These are phyloP conservation scores for Garra rufa DNA, from an alignment of 2,113 vertebrate genomes.

Conservation along the genomic window DNA sequence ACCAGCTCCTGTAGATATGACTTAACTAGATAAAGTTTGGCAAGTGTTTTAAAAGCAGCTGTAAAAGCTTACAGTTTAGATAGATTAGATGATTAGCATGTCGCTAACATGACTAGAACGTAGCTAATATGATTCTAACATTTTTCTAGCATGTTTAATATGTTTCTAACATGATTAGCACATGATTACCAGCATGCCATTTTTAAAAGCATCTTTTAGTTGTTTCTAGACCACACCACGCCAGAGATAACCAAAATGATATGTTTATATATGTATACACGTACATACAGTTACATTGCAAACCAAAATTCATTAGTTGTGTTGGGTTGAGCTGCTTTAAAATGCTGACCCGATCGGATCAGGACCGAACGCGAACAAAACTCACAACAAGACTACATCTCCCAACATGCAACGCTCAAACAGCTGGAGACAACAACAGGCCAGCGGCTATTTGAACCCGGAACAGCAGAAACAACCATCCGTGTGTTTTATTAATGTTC, in stretches of 20 bases:
- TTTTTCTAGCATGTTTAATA: no score
- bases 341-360: slow-evolving; percentile 40
- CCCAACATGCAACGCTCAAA: slow-evolving; percentile 30
- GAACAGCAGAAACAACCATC: slow-evolving; percentile 32
- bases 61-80: no score
- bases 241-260: slow-evolving; percentile 61
- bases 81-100: no score
- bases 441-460: slow-evolving; percentile 15
- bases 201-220: background rate
- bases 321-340: slow-evolving; percentile 36
- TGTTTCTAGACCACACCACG: slow-evolving; percentile 21
- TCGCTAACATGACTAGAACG: no score
- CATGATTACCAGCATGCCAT: no score
- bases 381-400: slow-evolving; percentile 46
- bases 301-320: slow-evolving; percentile 51
- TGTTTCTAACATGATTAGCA: no score
- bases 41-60: no score
- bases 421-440: background rate
- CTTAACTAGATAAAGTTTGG: no score
- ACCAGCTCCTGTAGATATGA: no score
- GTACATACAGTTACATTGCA: slow-evolving; percentile 58
- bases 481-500: background rate
- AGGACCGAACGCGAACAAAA: slow-evolving; percentile 42
- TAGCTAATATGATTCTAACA: no score
- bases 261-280: slow-evolving; percentile 62